These are phyloP conservation scores for Psittacula cyanocephala DNA, from an alignment of 2,113 vertebrate genomes.

Conservation along the genomic window DNA sequence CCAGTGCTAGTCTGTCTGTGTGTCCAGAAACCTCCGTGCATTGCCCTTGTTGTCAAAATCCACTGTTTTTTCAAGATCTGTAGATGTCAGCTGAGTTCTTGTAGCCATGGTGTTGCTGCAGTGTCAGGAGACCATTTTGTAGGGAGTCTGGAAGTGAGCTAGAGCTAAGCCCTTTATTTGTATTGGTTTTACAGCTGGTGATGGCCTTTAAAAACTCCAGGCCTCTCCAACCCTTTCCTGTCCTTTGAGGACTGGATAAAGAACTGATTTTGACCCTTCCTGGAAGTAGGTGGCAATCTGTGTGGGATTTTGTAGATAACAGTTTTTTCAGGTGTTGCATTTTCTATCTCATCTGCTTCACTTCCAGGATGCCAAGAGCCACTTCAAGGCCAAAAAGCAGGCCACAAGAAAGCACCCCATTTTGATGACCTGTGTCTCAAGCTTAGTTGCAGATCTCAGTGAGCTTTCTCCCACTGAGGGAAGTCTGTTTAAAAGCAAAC, in stretches of 20 bases:
- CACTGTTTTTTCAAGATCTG: background rate
- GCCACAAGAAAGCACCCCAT: fast-evolving
- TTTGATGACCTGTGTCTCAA: background rate
- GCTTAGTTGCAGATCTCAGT: background rate
- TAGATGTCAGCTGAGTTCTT: background rate
- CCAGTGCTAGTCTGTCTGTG: background rate
- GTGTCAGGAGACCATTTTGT: background rate
- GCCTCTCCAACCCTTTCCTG: background rate
- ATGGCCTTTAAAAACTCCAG: background rate
- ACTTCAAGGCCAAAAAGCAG: fast-evolving
- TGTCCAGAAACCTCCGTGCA: background rate
- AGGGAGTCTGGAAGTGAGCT: background rate
- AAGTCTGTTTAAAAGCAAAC: conserved; percentile 14
- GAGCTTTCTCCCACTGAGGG: background rate
- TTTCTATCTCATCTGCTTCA: background rate
- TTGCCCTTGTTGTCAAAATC: background rate
- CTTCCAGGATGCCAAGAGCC: background rate
- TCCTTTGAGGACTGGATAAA: background rate
- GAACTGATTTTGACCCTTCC: background rate
- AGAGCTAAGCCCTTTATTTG: background rate
- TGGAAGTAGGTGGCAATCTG: background rate
- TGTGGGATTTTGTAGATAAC: background rate
- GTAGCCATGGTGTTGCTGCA: background rate
- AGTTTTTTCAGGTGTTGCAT: background rate
- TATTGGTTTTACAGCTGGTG: background rate